Conservation (phyloP, 2,888 invertebrate genomes). For the Himalopsyche tibetana region DNA sequence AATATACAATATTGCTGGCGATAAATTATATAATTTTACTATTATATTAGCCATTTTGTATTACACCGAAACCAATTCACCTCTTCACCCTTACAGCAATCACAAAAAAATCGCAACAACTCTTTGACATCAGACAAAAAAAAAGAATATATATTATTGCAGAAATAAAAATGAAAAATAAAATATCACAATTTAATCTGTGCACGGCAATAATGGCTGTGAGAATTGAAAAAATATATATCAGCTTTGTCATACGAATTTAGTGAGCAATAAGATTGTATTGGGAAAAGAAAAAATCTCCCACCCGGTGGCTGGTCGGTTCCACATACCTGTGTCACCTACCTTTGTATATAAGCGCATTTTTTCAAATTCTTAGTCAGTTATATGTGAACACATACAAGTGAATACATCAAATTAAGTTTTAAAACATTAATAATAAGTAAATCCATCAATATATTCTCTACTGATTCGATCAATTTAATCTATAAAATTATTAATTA, state of each 20-base stretch:
- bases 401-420: not conserved
- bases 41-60: too few relatives aligned
- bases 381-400: not conserved
- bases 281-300: not conserved
- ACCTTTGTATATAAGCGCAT: conserved; percentile 7
- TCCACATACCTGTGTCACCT: not conserved
- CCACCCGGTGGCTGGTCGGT: not conserved
- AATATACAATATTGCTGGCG: too few relatives aligned
- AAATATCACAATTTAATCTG: conserved; percentile 10
- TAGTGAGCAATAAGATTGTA: conserved; percentile 1
- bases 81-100: not conserved
- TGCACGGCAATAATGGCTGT: not conserved
- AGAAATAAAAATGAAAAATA: not conserved
- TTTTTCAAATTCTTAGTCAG: conserved; percentile 4
- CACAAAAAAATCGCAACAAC: not conserved
- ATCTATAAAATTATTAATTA: too few relatives aligned
- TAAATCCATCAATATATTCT: not conserved
- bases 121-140: not conserved
- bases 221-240: conserved; percentile 4
- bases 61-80: too few relatives aligned
- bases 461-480: not conserved
- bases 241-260: conserved; percentile 28
- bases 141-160: not conserved
- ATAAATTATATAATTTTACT: too few relatives aligned
- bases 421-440: not conserved